phyloP scores from a whole-genome alignment of 1,140 invertebrate species.

The Potamilus streckersoni region DNA sequence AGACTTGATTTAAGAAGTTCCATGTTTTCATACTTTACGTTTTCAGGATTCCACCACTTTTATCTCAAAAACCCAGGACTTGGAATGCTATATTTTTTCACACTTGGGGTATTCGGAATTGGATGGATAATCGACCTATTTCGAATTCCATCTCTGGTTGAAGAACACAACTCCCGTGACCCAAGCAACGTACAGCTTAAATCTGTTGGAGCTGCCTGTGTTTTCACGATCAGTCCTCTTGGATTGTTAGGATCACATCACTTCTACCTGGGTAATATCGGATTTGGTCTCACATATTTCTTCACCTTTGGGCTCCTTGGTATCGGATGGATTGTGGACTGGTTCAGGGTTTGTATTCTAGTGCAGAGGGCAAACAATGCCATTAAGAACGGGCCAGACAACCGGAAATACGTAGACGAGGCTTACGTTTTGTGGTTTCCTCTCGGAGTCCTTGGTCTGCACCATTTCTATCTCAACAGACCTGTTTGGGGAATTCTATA shows the following conservation, averaged over 20 bases:
- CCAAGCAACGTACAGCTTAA: constrained; percentile 9
- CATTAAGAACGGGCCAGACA: constrained; percentile 3
- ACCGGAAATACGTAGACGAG: constrained; percentile 32
- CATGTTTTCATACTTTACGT: neutral
- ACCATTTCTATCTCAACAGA: constrained; percentile 32
- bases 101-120: constrained; percentile 47
- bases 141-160: constrained; percentile 41
- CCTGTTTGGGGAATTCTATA: constrained; percentile 30
- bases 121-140: constrained; percentile 53
- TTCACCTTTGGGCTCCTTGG: constrained; percentile 53
- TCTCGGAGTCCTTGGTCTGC: constrained; percentile 34
- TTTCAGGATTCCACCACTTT: constrained; percentile 54
- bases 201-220: constrained; percentile 25
- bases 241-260: constrained; percentile 52
- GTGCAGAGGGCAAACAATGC: constrained; percentile 45
- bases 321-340: constrained; percentile 51
- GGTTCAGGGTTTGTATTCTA: constrained; percentile 47
- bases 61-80: constrained; percentile 40
- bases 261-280: constrained; percentile 47
- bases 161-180: constrained; percentile 30
- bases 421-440: constrained; percentile 41
- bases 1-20: too few relatives aligned
- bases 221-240: constrained; percentile 36
- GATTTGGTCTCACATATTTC: constrained; percentile 46
- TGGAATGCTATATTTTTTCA: constrained; percentile 47